Evolutionary conservation across 2,888 invertebrate genomes (phyloP), one percentile per base, ranked within the genome.

Genomic region (Vesta saturnalis): DNA sequence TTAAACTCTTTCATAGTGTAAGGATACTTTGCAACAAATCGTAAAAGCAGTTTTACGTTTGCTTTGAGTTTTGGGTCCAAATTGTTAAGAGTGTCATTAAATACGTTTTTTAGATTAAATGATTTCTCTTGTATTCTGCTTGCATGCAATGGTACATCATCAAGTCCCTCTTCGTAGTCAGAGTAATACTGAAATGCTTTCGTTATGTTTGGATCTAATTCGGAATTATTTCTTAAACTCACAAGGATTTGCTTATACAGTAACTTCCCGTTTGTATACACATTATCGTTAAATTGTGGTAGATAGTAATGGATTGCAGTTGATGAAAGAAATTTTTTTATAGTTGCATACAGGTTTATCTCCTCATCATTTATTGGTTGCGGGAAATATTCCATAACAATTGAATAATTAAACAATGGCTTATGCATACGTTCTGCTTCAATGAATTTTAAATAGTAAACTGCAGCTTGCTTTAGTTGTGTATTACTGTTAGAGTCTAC

Each of bases 71-170:
- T 59, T 21, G 74, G 60, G 21, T 74, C 67, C 10, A 76, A 64
- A 14, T 15, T 2, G 14, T 15, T 16, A 10, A 49, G 2, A 8
- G 72, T 69, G 22, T 75, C 74, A 0, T 61, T 63, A 47, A 77
- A 70, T 15, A 77, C 73, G 43, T 72, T 71, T 6, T 65, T 69
- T 19, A 77, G 52, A 46, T 75, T 74, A 47, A 77, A 72, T 10
- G 68, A 69, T 64, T 75, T 77, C 15, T 67, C 67, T 30, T 76
- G 70, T 23, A 74, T 72, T 16, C 73, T 76, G 19, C 55, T 70
- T 0, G 69, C 71, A 8, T 65, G 19, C 6, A 74, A 59, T 46
- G 69, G 60, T 6, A 74, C 35, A 5, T 60, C 35, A 15, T 43
- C 54, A n/a, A 70, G 47, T 18, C 49, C 62, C 15, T 70, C 66